phyloP scores from a whole-genome alignment of 1,140 invertebrate species.

The Luehdorfia chinensis region DNA sequence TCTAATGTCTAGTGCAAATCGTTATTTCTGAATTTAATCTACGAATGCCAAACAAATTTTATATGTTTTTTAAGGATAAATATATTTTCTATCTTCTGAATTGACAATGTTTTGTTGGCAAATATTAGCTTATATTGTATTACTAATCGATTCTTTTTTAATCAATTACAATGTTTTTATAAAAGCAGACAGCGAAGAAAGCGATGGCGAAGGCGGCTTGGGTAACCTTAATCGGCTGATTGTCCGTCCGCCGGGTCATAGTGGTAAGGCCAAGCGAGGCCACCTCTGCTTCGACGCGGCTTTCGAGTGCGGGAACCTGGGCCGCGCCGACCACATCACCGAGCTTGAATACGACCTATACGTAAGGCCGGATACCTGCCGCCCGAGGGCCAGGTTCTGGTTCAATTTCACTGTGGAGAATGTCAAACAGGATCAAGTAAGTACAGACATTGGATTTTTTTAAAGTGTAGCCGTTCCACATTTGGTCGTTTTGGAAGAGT shows the following conservation, averaged over 20 bases:
- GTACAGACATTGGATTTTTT: no score
- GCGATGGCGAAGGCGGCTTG: constrained; percentile 94
- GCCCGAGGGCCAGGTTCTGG: constrained; percentile 95
- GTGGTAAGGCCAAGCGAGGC: constrained; percentile 94
- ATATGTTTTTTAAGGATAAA: no score
- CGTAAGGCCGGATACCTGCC: constrained; percentile 97
- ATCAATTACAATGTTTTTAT: no score
- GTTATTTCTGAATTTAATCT: no score
- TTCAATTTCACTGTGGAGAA: constrained; percentile 99
- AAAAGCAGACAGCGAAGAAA: constrained; percentile 93
- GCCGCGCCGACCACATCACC: constrained; percentile 94
- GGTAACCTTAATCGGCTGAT: constrained; percentile 96
- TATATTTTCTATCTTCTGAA: no score
- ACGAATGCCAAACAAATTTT: no score
- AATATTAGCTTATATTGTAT: no score
- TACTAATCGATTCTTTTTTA: no score
- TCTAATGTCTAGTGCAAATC: no score
- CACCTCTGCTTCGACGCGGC: constrained; percentile 98
- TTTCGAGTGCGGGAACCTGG: constrained; percentile 98
- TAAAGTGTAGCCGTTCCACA: no score
- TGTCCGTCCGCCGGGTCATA: constrained; percentile 95
- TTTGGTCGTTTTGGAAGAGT: no score
- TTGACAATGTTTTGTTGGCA: no score
- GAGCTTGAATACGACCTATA: constrained; percentile 98
- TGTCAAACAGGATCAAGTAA: constrained; percentile 92